Base-by-base conservation (phyloP, 1,140 invertebrate genomes). In the Hypsibius dujardini region DNA sequence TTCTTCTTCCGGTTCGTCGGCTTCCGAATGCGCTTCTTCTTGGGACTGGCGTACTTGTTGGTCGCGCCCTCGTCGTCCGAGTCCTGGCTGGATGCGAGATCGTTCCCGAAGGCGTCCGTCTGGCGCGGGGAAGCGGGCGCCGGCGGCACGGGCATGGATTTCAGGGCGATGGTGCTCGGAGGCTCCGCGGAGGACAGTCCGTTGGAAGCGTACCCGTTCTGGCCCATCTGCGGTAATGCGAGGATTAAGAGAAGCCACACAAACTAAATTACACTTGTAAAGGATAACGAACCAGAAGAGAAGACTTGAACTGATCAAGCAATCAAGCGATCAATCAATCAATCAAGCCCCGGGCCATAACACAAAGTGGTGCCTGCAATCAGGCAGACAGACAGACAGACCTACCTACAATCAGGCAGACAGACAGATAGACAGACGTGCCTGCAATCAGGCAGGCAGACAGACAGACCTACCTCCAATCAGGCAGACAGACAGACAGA, bases 31-130 rank as follows among this genome's bases (percentile, higher is more conserved):
- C 62, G 62, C 62, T 67, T 67, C 62, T 67, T 67, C 62, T 67
- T 67, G 62, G 62, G 62, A 12, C 12, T 67, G 62, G 62, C 62
- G 62, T 67, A 67, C 62, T 67, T 67, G 62, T 67, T 67, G 12
- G 62, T 42, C 12, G 62, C 50, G 50, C 50, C 7, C 62, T 67
- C 62, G 62, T 67, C 62, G 12, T 67, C 62, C 12, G 62, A 15
- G 12, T 67, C 62, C 42, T 67, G 62, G 42, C 62, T 67, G 42
- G 62, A 67, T 12, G 42, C 45, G 3, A 67, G 7, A 12, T 67
- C 62, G 62, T 12, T 42, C 62, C 3, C 12, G 42, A 45, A 45
- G 12, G 3, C 62, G 3, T 3, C 62, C 3, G 12, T 3, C 12
- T 45, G 12, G 42, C 12, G 42, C 3, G 62, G 62, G 12, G 62